phyloP scores from a whole-genome alignment of 2,113 vertebrate species.

The Solea senegalensis region DNA sequence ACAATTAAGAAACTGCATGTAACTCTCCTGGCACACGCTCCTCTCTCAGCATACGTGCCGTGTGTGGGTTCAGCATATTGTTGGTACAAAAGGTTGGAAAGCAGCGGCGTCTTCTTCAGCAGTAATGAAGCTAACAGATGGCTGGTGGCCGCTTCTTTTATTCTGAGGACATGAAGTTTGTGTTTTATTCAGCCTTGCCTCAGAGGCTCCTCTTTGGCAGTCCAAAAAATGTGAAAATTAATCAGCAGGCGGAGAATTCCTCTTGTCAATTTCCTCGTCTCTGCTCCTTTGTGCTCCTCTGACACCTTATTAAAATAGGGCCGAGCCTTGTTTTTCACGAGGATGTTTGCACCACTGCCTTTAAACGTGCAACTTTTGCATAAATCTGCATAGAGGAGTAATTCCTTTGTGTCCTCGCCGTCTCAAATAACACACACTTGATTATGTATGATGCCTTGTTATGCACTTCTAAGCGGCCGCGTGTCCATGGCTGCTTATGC shows the following conservation, averaged over 20 bases:
- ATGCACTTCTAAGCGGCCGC: constrained; percentile 48
- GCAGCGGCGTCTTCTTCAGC: constrained; percentile 8
- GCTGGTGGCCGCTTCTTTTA: constrained; percentile 27
- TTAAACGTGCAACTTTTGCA: constrained; percentile 58
- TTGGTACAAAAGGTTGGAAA: neutral
- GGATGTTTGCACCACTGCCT: constrained; percentile 1
- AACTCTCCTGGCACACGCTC: no score
- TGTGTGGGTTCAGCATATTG: no score
- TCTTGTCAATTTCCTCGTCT: constrained; percentile 22
- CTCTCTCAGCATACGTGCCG: no score
- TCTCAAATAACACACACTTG: constrained; percentile 41
- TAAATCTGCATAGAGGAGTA: constrained; percentile 61
- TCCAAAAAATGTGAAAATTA: constrained; percentile 38
- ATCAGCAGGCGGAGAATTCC: constrained; percentile 35
- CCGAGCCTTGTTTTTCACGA: constrained; percentile 20
- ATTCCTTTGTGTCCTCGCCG: constrained; percentile 37
- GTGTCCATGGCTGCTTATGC: constrained; percentile 41
- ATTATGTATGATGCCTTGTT: constrained; percentile 62
- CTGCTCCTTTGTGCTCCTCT: constrained; percentile 35
- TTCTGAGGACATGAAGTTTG: constrained; percentile 48
- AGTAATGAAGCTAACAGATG: constrained; percentile 46
- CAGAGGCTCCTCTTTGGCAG: constrained; percentile 29
- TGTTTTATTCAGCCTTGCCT: constrained; percentile 53
- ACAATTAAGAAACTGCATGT: no score
- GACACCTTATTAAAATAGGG: constrained; percentile 52